Conservation (phyloP, 1,140 invertebrate species). For the Drosophila watanabei region DNA sequence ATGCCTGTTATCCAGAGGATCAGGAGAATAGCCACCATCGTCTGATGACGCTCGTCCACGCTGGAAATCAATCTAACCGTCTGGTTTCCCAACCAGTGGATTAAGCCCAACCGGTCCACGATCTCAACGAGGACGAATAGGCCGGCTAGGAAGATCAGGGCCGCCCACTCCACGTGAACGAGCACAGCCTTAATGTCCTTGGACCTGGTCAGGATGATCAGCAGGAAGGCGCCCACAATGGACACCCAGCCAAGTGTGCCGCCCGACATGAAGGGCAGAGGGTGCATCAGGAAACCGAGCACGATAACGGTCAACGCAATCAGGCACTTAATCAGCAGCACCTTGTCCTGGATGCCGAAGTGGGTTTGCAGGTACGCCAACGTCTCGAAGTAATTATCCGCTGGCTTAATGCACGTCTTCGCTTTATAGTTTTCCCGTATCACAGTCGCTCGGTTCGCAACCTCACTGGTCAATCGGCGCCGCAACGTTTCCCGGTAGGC, state of each 20-base stretch:
- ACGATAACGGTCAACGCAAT: slow-evolving; percentile 88
- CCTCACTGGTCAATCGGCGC: slow-evolving; percentile 91
- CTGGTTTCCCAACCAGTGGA: background rate
- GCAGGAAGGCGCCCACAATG: slow-evolving; percentile 69
- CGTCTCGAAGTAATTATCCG: slow-evolving; percentile 86
- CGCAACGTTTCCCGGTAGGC: slow-evolving; percentile 91
- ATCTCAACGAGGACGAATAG: background rate
- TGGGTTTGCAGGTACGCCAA: slow-evolving; percentile 51
- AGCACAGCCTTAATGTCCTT: background rate
- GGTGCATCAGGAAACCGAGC: slow-evolving; percentile 89
- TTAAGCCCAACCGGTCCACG: background rate
- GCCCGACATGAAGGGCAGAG: slow-evolving; percentile 87
- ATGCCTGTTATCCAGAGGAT: background rate
- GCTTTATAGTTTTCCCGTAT: slow-evolving; percentile 22
- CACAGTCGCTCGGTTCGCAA: slow-evolving; percentile 90
- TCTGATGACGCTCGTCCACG: background rate
- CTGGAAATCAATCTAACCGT: background rate
- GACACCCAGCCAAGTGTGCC: slow-evolving; percentile 91
- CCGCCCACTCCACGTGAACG: background rate
- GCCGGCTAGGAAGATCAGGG: background rate
- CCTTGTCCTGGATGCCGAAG: slow-evolving; percentile 87
- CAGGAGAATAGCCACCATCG: background rate
- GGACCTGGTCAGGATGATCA: background rate
- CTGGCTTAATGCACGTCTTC: slow-evolving; percentile 85
- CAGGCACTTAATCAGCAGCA: slow-evolving; percentile 88